Evolutionary conservation across 2,888 invertebrate genomes (phyloP).

Genomic region (Hypolimnas misippus): DNA sequence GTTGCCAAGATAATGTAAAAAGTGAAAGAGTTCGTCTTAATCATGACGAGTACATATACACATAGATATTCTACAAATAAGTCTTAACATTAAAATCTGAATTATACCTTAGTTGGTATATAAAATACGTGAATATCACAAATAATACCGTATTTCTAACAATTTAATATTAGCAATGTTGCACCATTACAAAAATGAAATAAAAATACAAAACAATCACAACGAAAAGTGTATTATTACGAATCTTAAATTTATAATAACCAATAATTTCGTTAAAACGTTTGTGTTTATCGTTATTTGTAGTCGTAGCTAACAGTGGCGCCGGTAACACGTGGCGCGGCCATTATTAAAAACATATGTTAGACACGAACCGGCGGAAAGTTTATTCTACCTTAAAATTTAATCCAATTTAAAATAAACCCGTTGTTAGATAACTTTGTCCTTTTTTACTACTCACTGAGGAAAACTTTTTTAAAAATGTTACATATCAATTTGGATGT

Average conservation of each 20-base stretch:
- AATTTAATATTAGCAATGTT: conserved; percentile 2
- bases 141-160: no score
- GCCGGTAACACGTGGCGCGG: conserved; percentile 22
- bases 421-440: neutral
- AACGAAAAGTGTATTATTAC: no score
- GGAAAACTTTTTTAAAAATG: neutral
- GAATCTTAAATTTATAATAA: conserved; percentile 15
- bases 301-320: conserved; percentile 15
- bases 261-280: conserved; percentile 20
- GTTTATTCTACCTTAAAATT: conserved; percentile 24
- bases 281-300: conserved; percentile 15
- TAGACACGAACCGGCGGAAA: conserved; percentile 18
- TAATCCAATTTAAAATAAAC: conserved; percentile 18
- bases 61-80: no score
- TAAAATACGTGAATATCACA: no score
- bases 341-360: conserved; percentile 30
- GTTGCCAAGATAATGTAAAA: no score
- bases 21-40: no score
- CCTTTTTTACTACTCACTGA: neutral
- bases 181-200: neutral
- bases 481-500: no score
- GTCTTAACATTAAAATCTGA: no score
- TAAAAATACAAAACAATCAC: neutral
- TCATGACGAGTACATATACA: no score
- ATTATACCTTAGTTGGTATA: no score